phyloP scores from a whole-genome alignment of 1,140 invertebrate species.

The Spodoptera frugiperda region DNA sequence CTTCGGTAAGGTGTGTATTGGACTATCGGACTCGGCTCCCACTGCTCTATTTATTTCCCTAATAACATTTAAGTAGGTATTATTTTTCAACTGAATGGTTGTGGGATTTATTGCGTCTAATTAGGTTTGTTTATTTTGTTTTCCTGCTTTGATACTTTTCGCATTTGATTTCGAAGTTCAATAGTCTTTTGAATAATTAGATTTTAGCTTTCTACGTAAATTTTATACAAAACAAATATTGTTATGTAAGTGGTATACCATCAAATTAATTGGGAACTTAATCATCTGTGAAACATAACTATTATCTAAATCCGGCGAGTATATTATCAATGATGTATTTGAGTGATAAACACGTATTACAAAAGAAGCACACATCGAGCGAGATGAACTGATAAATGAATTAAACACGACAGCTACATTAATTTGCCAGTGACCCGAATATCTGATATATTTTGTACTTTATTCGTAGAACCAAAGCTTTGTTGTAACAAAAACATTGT shows the following conservation, averaged over 20 bases:
- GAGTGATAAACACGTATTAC: background rate
- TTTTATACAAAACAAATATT: too few species aligned
- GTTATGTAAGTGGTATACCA: too few species aligned
- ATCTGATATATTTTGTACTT: constrained; percentile 29
- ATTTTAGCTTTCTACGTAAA: too few species aligned
- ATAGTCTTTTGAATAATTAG: background rate
- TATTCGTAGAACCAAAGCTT: background rate
- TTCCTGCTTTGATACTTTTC: background rate
- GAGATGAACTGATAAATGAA: constrained; percentile 40
- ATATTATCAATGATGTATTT: background rate
- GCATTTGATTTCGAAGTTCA: background rate
- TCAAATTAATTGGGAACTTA: too few species aligned
- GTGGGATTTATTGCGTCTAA: constrained; percentile 1
- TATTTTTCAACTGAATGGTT: constrained; percentile 21
- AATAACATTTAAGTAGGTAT: constrained; percentile 23
- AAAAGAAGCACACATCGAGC: background rate
- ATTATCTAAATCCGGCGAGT: constrained; percentile 2
- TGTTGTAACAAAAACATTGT: background rate
- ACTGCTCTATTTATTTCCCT: constrained; percentile 19
- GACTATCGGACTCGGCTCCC: constrained; percentile 8
- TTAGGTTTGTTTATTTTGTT: constrained; percentile 6
- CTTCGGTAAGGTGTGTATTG: constrained; percentile 45
- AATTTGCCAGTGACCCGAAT: constrained; percentile 35
- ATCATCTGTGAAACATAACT: background rate
- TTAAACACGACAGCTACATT: constrained; percentile 33